Base-by-base conservation (phyloP, 2,888 invertebrate species). In the Rutpela maculata region DNA sequence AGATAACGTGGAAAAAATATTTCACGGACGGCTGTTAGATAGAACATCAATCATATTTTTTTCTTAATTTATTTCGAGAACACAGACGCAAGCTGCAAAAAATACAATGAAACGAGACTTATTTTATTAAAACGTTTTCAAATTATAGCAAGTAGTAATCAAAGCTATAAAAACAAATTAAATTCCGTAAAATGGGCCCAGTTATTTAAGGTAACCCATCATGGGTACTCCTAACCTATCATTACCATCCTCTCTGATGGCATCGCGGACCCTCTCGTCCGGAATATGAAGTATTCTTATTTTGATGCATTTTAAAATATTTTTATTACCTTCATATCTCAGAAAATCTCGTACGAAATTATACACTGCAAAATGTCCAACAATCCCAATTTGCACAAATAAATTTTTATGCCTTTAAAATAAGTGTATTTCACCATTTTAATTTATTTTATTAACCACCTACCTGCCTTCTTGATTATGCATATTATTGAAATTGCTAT, bases 101-200 rank as follows among this genome's bases (percentile, higher is more conserved):
- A 85, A 84, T 80, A 84, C 84, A 86, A 85, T 84, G 85, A 83
- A 83, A 84, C 82, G 81, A 70, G 57, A 57, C 57, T 57, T 57
- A 57, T 57, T 57, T 88, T 87, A 88, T 88, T 88, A 88, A 88
- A 88, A 89, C 89, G 89, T 88, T 89, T 89, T 89, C 88, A 88
- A 89, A 89, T 89, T 89, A 89, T 88, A 87, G 88, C 88, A 84
- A 89, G 88, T 85, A 85, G 89, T 90, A 90, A 90, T 90, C 89
- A 90, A 89, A 90, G 89, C 90, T 89, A 90, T 90, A 90, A 90
- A 90, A 90, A 90, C 89, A 90, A 90, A 90, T 90, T 90, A 90
- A 90, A 90, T 89, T 89, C 88, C 87, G 85, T 89, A 89, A 89
- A 89, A 89, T 88, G 88, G 89, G 88, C 87, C 88, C 88, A 88